Conservation (phyloP, 2,797 vertebrate genomes). For the Allobates femoralis region DNA sequence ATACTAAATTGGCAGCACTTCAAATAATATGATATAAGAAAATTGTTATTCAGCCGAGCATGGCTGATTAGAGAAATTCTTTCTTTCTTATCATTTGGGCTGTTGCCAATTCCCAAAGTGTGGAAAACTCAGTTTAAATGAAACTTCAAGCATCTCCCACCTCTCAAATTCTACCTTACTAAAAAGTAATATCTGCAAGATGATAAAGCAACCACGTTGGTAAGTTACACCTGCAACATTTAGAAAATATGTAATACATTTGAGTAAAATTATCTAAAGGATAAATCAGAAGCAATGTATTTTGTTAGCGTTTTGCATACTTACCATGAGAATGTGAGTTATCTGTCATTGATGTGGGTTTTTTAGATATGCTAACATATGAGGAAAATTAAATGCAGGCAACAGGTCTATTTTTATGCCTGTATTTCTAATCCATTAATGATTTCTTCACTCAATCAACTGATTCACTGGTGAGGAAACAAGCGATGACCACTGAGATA, state of each 20-base stretch:
- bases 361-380: not conserved
- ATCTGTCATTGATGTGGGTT: conserved; percentile 5
- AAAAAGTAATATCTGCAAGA: not conserved
- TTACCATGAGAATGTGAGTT: conserved; percentile 19
- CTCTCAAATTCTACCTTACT: too few species aligned
- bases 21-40: too few species aligned
- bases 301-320: not conserved
- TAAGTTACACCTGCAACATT: not conserved
- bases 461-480: conserved; percentile 52
- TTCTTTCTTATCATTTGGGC: too few species aligned
- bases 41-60: too few species aligned
- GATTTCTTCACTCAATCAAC: conserved; percentile 45
- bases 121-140: too few species aligned
- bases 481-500: conserved; percentile 37
- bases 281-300: not conserved
- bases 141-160: too few species aligned
- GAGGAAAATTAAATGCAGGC: not conserved
- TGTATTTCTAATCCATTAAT: conserved; percentile 49
- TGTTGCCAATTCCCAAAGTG: too few species aligned
- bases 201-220: not conserved
- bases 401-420: conserved; percentile 30
- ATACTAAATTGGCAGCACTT: too few species aligned
- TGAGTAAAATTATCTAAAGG: not conserved
- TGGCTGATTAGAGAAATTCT: too few species aligned
- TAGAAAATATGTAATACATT: not conserved